Evolutionary conservation across 2,797 vertebrate species (phyloP).

Genomic region (Cephalopachus bancanus): DNA sequence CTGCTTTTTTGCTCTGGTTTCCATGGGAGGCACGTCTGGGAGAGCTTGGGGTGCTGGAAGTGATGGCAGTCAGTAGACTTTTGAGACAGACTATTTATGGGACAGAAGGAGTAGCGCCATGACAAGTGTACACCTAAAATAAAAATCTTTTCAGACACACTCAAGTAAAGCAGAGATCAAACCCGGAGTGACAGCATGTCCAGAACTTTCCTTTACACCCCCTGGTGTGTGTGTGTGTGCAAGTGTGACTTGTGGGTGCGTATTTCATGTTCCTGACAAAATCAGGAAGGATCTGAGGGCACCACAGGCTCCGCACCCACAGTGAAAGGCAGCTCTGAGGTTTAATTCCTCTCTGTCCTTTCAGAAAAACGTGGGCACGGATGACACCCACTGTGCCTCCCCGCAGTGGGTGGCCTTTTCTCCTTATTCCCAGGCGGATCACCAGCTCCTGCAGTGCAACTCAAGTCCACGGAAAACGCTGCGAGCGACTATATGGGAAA

Average conservation of each 20-base stretch:
- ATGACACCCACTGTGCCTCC: fast-evolving
- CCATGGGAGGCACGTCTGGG: background rate
- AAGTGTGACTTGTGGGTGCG: background rate
- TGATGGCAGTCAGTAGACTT: background rate
- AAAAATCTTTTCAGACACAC: background rate
- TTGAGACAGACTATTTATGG: conserved; percentile 19
- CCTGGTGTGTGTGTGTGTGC: background rate
- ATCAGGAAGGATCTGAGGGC: background rate
- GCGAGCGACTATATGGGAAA: background rate
- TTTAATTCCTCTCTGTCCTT: background rate
- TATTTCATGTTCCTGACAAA: background rate
- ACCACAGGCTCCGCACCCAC: background rate
- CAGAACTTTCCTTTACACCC: background rate
- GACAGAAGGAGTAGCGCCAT: background rate
- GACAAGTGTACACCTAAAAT: background rate
- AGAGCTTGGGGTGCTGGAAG: too few species aligned
- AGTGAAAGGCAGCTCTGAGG: background rate
- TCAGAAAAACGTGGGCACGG: background rate
- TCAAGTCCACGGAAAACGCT: background rate
- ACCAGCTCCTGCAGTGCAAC: background rate
- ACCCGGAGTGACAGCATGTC: background rate
- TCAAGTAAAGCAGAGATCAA: background rate
- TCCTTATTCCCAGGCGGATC: background rate
- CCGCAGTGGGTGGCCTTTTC: too few species aligned
- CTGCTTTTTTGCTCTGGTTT: background rate